Conservation (phyloP, 2,797 vertebrate species). For the Heliangelus exortis region DNA sequence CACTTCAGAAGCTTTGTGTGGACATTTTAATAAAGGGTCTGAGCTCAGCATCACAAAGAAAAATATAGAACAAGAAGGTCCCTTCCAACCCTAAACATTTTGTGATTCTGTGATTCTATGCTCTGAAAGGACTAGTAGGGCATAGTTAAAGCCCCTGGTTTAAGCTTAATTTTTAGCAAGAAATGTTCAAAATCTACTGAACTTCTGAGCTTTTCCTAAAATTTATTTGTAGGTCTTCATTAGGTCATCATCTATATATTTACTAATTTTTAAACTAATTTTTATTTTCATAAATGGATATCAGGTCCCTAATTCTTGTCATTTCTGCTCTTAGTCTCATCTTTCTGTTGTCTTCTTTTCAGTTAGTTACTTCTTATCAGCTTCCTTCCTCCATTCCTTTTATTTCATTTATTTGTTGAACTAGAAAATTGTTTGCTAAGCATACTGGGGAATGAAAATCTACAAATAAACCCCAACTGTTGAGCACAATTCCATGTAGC, state of each 20-base stretch:
- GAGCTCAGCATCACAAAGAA: background rate
- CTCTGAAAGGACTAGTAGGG: background rate
- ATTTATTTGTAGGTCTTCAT: background rate
- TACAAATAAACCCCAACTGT: background rate
- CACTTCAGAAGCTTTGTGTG: background rate
- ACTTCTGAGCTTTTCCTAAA: background rate
- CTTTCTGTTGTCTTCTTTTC: background rate
- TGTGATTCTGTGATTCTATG: too few relatives aligned
- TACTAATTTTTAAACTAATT: background rate
- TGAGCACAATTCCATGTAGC: background rate
- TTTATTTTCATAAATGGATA: background rate
- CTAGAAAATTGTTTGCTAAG: background rate
- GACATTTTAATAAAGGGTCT: background rate
- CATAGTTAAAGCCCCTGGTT: background rate
- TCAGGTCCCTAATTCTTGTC: background rate
- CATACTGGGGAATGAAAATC: background rate
- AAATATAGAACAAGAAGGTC: background rate
- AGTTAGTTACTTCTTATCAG: background rate
- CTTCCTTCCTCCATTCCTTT: background rate
- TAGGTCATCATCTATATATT: accelerated
- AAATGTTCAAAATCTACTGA: background rate
- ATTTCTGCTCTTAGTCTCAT: background rate
- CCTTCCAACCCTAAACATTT: too few relatives aligned
- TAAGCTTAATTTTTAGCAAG: background rate
- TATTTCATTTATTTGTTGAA: background rate